A percentile compares a stretch with the other conserved stretches of the same genome.
phyloP scores from a whole-genome alignment of 2,113 vertebrate genomes.

The Eulacestoma nigropectus region DNA sequence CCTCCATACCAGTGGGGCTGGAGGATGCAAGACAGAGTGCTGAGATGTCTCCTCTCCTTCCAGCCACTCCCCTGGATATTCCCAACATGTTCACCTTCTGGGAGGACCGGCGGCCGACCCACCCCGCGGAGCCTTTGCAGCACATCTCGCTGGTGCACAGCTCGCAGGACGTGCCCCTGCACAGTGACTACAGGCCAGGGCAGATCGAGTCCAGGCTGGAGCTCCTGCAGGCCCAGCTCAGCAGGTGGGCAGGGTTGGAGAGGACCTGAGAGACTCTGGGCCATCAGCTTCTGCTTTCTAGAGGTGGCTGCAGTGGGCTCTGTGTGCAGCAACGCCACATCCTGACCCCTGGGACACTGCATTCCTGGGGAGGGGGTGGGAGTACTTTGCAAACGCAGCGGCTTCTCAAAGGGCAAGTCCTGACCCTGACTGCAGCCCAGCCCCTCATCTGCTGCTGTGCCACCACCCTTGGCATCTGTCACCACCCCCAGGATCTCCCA shows the following conservation, averaged over 20 bases:
- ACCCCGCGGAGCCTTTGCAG: conserved; percentile 69
- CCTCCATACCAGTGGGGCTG: background rate
- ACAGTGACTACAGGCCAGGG: conserved; percentile 66
- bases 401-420: background rate
- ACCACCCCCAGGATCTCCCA: background rate
- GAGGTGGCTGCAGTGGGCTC: background rate
- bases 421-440: background rate
- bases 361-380: background rate
- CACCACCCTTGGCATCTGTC: background rate
- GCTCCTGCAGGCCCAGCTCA: conserved; percentile 88
- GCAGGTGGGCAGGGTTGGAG: conserved; percentile 73
- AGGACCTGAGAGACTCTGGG: background rate
- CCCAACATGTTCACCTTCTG: conserved; percentile 83
- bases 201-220: conserved; percentile 88
- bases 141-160: conserved; percentile 70
- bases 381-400: background rate
- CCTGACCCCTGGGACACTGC: background rate
- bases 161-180: background rate
- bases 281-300: background rate
- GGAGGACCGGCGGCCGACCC: conserved; percentile 73
- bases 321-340: background rate
- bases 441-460: background rate
- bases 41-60: background rate
- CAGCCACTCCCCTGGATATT: conserved; percentile 73
- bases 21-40: background rate